phyloP scores from a whole-genome alignment of 2,888 invertebrate genomes.

The Nephrotoma flavescens region DNA sequence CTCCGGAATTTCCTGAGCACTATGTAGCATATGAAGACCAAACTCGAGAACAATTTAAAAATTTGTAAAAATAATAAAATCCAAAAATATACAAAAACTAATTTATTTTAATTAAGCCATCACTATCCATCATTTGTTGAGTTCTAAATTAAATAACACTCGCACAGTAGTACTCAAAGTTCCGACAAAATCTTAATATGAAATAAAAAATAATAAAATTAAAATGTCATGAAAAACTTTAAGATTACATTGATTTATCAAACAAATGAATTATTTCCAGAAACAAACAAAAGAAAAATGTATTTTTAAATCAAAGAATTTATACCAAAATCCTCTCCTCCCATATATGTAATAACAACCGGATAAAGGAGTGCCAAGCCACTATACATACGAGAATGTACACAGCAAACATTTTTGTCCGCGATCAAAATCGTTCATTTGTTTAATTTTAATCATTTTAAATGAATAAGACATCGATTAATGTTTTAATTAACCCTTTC shows the following conservation, averaged over 20 bases:
- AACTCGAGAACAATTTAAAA: too few species aligned
- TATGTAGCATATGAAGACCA: too few species aligned
- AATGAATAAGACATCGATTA: not conserved
- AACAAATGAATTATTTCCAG: not conserved
- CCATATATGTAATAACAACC: not conserved
- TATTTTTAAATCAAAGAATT: not conserved
- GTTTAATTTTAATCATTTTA: not conserved
- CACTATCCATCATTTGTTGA: not conserved
- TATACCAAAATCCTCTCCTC: not conserved
- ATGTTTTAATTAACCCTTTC: not conserved
- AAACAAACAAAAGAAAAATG: not conserved
- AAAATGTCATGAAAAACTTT: not conserved
- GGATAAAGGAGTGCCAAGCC: not conserved
- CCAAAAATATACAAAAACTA: too few species aligned
- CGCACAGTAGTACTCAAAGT: not conserved
- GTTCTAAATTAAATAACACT: not conserved
- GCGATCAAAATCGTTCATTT: not conserved
- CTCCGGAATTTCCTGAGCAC: too few species aligned
- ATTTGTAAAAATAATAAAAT: too few species aligned
- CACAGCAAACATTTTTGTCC: not conserved
- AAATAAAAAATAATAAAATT: not conserved
- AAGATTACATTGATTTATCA: not conserved
- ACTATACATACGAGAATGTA: not conserved
- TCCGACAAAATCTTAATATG: not conserved
- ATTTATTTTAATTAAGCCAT: not conserved